A percentile compares a stretch with the other conserved stretches of the same genome.
Conservation (phyloP, 2,888 invertebrate genomes). For the Eupithecia exiguata region DNA sequence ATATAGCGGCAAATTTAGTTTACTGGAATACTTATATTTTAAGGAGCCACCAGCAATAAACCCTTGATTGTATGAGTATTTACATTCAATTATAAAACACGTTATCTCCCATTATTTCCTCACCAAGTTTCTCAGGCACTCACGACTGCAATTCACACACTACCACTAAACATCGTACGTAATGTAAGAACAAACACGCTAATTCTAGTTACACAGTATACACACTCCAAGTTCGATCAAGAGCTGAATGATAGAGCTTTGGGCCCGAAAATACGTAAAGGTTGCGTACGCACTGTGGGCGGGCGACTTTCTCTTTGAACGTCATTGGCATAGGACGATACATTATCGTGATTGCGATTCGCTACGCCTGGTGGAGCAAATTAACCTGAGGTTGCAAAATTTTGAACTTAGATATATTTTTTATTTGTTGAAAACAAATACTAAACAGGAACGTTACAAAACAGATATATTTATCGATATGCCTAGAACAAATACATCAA, state of each 20-base stretch:
- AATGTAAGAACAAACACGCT: constrained; percentile 35
- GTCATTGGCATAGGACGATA: constrained; percentile 42
- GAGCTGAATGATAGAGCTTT: constrained; percentile 46
- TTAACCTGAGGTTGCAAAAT: constrained; percentile 6
- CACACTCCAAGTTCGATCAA: constrained; percentile 40
- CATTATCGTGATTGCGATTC: constrained; percentile 37
- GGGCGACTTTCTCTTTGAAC: constrained; percentile 76
- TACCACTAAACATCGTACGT: constrained; percentile 41
- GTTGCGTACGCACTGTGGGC: constrained; percentile 63
- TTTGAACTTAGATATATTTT: not conserved
- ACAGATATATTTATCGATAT: not conserved
- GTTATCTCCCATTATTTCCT: constrained; percentile 47
- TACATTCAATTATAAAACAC: constrained; percentile 38
- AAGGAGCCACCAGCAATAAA: constrained; percentile 6
- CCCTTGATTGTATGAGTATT: constrained; percentile 23
- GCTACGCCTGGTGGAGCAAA: constrained; percentile 10
- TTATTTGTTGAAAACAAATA: not conserved
- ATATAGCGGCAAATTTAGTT: constrained; percentile 34
- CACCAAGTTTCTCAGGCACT: constrained; percentile 42
- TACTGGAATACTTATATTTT: constrained; percentile 16
- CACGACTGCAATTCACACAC: constrained; percentile 46
- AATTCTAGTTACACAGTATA: constrained; percentile 35
- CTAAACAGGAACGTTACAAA: not conserved
- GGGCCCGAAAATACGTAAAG: constrained; percentile 45
- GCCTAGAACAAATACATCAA: not conserved